Evolutionary conservation across 2,888 invertebrate genomes (phyloP).

Genomic region (Strigamia crassipes): DNA sequence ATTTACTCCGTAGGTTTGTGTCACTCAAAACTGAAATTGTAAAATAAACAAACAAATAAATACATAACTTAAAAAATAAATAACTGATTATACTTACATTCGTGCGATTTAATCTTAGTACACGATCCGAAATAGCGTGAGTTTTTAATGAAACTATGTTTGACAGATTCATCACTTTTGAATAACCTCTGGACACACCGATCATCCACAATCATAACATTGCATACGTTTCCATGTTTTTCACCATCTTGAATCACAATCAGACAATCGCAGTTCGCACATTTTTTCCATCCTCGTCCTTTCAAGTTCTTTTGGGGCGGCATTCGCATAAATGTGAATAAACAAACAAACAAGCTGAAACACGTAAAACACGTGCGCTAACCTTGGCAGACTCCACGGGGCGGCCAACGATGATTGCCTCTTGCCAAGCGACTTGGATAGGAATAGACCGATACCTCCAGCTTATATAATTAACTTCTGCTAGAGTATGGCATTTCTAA

Average conservation of each 20-base stretch:
- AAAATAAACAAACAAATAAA: not conserved
- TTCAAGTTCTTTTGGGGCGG: not conserved
- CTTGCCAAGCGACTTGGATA: too few species aligned
- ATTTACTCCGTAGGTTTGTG: not conserved
- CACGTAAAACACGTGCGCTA: too few species aligned
- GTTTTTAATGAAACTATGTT: not conserved
- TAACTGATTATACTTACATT: not conserved
- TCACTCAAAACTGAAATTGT: not conserved
- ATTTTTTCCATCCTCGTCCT: not conserved
- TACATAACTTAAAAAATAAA: not conserved
- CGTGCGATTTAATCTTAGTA: not conserved
- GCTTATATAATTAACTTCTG: too few species aligned
- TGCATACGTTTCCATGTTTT: not conserved
- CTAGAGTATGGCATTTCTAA: not conserved
- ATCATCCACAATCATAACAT: not conserved
- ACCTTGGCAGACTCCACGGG: too few species aligned
- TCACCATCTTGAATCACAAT: not conserved
- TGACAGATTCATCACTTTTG: not conserved
- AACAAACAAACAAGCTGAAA: too few species aligned
- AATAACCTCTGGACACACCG: not conserved
- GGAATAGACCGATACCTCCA: too few species aligned
- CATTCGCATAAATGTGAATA: not conserved
- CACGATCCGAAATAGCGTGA: not conserved
- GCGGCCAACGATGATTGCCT: too few species aligned
- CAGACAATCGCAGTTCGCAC: not conserved